Evolutionary conservation across 2,797 vertebrate species (phyloP).

Genomic region (Phoebastria nigripes): DNA sequence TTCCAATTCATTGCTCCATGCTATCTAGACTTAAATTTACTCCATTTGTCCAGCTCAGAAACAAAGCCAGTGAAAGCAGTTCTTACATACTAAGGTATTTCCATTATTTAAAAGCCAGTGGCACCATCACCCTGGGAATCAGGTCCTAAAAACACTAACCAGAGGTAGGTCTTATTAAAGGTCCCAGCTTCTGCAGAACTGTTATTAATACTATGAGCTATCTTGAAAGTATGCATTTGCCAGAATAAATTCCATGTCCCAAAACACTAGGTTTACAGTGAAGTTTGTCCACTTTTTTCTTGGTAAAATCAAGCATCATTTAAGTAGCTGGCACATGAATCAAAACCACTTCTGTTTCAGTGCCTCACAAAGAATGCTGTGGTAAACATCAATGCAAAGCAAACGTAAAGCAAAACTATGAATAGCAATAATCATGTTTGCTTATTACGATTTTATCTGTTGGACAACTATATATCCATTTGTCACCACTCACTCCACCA

Average conservation of each 20-base stretch:
- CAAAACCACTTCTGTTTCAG: neutral
- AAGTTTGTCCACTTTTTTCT: neutral
- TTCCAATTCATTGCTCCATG: neutral
- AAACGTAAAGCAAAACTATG: neutral
- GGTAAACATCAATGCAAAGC: neutral
- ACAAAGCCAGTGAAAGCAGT: neutral
- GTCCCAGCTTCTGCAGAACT: neutral
- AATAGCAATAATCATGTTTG: neutral
- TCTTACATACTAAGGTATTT: neutral
- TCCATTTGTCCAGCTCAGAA: neutral
- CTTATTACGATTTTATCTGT: slow-evolving; percentile 18
- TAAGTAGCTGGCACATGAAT: neutral
- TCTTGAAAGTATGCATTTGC: neutral
- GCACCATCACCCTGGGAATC: neutral
- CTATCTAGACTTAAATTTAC: neutral
- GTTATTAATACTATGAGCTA: neutral
- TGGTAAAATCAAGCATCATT: neutral
- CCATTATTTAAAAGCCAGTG: neutral
- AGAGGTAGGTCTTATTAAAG: neutral
- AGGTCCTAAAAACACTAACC: neutral
- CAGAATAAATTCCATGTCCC: neutral
- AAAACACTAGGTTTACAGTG: neutral
- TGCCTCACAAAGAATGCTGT: neutral
- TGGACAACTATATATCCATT: neutral
- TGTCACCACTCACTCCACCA: neutral